These are phyloP conservation scores for Taenioides sp. DNA, from an alignment of 2,797 vertebrate species.

Conservation along the genomic window DNA sequence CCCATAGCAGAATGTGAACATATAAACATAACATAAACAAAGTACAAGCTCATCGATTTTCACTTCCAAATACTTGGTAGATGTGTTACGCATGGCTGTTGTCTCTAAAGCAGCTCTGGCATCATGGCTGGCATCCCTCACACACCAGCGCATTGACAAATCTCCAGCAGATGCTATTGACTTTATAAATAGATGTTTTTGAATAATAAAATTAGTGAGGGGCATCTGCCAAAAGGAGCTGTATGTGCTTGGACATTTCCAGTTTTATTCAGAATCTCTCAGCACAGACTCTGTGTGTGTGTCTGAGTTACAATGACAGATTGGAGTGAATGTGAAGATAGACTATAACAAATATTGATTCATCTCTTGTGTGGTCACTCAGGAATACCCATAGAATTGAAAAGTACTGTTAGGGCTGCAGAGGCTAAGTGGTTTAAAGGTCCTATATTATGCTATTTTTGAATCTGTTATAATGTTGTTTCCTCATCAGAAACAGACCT, in stretches of 20 bases:
- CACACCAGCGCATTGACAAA: constrained; percentile 28
- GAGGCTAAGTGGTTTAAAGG: too few species aligned
- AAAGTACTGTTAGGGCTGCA: too few species aligned
- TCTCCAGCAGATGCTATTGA: constrained; percentile 38
- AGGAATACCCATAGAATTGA: too few species aligned
- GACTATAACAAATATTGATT: neutral
- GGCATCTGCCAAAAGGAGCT: constrained; percentile 22
- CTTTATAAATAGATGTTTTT: constrained; percentile 37
- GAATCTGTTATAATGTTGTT: too few species aligned
- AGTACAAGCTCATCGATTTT: constrained; percentile 29
- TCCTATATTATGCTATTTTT: too few species aligned
- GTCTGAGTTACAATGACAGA: neutral
- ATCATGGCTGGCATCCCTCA: constrained; percentile 23
- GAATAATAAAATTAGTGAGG: constrained; percentile 37
- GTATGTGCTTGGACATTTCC: constrained; percentile 10
- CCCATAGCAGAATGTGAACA: constrained; percentile 15
- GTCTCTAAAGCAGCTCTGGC: constrained; percentile 21
- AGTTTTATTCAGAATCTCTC: constrained; percentile 20
- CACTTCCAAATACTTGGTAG: constrained; percentile 28
- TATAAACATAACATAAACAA: neutral
- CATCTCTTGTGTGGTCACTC: neutral
- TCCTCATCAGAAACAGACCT: too few species aligned
- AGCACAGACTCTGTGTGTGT: neutral
- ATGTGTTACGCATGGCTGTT: constrained; percentile 9
- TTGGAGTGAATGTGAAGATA: neutral